Evolutionary conservation across 2,797 vertebrate species (phyloP).

Genomic region (Coreius guichenoti): DNA sequence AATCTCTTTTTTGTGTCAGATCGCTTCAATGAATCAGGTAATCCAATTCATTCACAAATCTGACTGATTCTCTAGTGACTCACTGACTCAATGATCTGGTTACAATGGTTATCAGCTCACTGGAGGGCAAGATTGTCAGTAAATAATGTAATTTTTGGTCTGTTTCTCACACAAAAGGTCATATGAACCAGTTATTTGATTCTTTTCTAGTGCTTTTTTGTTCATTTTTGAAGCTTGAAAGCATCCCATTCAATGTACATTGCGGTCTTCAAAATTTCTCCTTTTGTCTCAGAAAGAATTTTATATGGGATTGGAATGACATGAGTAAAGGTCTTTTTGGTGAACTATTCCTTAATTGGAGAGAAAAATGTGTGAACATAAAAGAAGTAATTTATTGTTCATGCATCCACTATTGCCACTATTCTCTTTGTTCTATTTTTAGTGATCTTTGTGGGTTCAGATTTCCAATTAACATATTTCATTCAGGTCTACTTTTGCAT

Average conservation of each 20-base stretch:
- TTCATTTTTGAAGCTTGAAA: not conserved
- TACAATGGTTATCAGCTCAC: not conserved
- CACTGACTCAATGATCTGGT: not conserved
- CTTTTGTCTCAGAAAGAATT: not conserved
- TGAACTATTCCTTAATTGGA: not conserved
- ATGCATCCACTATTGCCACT: not conserved
- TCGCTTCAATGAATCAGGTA: not conserved
- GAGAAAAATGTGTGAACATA: not conserved
- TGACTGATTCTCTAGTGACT: not conserved
- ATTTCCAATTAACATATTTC: slow-evolving; percentile 29
- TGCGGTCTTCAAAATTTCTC: not conserved
- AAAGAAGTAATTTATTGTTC: slow-evolving; percentile 18
- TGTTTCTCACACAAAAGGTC: not conserved
- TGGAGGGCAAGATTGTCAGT: not conserved
- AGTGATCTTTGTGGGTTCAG: not conserved
- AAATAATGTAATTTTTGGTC: not conserved
- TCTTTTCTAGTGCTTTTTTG: not conserved
- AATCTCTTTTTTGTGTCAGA: not conserved
- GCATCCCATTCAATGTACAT: not conserved
- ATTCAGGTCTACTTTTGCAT: slow-evolving; percentile 30
- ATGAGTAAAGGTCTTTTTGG: not conserved
- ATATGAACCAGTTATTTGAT: not conserved
- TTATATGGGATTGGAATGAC: not conserved
- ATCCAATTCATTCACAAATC: not conserved
- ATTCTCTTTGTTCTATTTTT: slow-evolving; percentile 26